These are phyloP conservation scores for Macrosoma leucophasiata DNA, from an alignment of 2,888 invertebrate species.

Conservation along the genomic window DNA sequence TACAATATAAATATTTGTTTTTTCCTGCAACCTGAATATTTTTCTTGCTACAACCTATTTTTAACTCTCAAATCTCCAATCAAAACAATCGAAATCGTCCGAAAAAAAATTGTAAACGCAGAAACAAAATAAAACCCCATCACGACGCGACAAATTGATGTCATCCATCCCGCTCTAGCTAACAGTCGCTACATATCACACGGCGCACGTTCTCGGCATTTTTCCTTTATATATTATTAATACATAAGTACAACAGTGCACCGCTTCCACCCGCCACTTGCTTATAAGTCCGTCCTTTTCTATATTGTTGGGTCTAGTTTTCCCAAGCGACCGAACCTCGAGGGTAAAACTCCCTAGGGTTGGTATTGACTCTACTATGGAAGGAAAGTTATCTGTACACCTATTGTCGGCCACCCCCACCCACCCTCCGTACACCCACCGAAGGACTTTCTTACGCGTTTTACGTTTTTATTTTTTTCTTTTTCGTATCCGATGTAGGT, in stretches of 20 bases:
- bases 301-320: conserved; percentile 76
- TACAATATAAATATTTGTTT: too few species aligned
- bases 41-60: too few species aligned
- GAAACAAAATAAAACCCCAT: conserved; percentile 74
- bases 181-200: conserved; percentile 75
- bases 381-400: conserved; percentile 75
- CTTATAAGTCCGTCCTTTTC: conserved; percentile 61
- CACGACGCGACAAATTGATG: conserved; percentile 75
- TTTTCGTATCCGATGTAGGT: conserved; percentile 21
- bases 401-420: conserved; percentile 66
- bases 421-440: conserved; percentile 40
- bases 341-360: conserved; percentile 75
- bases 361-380: conserved; percentile 75
- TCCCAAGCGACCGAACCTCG: conserved; percentile 73
- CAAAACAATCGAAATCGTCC: too few species aligned
- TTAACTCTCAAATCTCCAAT: too few species aligned
- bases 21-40: too few species aligned
- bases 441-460: conserved; percentile 71
- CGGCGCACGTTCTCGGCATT: conserved; percentile 71
- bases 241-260: conserved; percentile 68
- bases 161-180: conserved; percentile 73
- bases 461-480: conserved; percentile 65
- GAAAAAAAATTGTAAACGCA: conserved; percentile 51
- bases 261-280: conserved; percentile 43
- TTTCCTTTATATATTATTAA: conserved; percentile 76